Percentiles rank a stretch among this genome's conserved stretches.
phyloP scores from a whole-genome alignment of 2,113 vertebrate genomes.

The Tachycineta bicolor region DNA sequence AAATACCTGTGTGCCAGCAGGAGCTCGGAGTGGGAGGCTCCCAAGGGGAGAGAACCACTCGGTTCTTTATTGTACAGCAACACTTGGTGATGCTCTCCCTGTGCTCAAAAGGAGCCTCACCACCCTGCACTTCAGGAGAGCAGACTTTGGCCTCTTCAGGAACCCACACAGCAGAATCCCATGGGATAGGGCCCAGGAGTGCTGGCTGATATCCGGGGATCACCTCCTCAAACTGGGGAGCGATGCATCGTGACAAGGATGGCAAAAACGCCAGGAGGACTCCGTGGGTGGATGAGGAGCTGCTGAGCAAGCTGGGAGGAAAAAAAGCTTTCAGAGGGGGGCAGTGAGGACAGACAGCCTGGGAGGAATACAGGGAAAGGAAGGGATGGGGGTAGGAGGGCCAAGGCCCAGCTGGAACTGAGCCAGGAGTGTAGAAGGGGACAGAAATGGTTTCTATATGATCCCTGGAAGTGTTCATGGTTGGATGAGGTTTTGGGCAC shows the following conservation, averaged over 20 bases:
- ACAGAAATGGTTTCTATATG: not conserved
- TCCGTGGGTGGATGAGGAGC: not conserved
- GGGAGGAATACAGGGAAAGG: not conserved
- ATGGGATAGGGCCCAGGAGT: not conserved
- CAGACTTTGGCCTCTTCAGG: not conserved
- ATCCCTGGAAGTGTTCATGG: not conserved
- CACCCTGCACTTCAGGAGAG: not conserved
- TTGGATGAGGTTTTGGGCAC: not conserved
- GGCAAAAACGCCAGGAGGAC: not conserved
- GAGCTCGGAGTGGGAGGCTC: not conserved
- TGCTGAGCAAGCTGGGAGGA: not conserved
- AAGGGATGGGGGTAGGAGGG: not conserved
- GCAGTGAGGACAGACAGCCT: not conserved
- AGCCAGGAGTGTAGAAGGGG: not conserved
- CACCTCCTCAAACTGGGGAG: not conserved
- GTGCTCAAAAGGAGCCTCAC: not conserved
- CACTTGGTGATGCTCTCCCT: no score
- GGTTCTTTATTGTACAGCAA: not conserved
- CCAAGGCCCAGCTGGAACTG: not conserved
- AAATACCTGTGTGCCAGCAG: fast-evolving
- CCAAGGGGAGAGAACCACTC: no score
- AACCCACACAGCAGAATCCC: not conserved
- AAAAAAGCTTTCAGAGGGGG: not conserved
- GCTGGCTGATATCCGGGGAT: not conserved
- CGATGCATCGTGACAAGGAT: not conserved